Conservation (phyloP, 2,888 invertebrate species). For the Eueremaeus valkanovi region DNA sequence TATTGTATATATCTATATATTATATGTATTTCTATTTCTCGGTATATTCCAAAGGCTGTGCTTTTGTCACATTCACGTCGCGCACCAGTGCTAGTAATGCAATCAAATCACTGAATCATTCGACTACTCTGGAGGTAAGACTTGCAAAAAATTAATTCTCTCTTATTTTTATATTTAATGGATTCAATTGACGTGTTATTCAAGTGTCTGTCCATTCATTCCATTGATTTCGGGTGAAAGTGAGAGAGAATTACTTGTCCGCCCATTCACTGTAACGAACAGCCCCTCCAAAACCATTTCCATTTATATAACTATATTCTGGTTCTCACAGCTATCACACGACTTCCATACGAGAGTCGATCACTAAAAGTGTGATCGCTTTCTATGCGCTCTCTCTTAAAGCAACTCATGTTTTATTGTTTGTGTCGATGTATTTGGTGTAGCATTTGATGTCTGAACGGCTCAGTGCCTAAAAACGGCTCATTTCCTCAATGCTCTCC, state of each 20-base stretch:
- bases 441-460: slow-evolving; percentile 1
- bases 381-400: not conserved
- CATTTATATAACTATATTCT: slow-evolving; percentile 12
- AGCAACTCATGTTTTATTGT: slow-evolving; percentile 15
- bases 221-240: not conserved
- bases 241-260: slow-evolving; percentile 4
- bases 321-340: not conserved
- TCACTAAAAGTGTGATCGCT: not conserved
- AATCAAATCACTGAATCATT: slow-evolving; percentile 96
- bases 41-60: slow-evolving; percentile 69
- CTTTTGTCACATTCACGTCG: slow-evolving; percentile 96
- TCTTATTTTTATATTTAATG: not conserved
- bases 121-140: slow-evolving; percentile 91
- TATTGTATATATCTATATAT: no score
- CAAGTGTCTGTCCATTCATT: not conserved
- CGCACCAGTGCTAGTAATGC: slow-evolving; percentile 96
- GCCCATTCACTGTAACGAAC: slow-evolving; percentile 1
- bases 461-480: not conserved
- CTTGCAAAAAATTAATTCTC: not conserved
- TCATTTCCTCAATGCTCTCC: not conserved
- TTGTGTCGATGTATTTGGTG: not conserved
- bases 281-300: slow-evolving; percentile 10
- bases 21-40: not conserved
- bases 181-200: not conserved
- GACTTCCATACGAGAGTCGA: not conserved